These are phyloP conservation scores for Pandemis heparana DNA, from an alignment of 2,888 invertebrate species.

Conservation along the genomic window DNA sequence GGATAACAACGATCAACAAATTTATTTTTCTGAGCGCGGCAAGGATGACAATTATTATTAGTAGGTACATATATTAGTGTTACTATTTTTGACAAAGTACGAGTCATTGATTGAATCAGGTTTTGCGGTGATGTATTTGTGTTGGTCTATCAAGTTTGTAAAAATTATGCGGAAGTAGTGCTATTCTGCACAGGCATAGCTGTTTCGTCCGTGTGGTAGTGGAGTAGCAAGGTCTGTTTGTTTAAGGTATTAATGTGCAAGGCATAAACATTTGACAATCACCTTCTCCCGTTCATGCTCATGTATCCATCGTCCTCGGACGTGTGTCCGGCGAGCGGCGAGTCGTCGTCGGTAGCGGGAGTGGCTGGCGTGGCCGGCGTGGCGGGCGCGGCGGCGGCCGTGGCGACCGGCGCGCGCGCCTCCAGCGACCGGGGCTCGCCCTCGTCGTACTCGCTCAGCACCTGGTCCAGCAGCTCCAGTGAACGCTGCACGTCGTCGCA, in stretches of 20 bases:
- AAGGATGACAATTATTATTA: too few species aligned
- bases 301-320: conserved; percentile 97
- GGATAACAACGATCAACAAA: too few species aligned
- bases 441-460: conserved; percentile 96
- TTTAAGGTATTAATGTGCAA: not conserved
- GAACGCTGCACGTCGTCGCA: conserved; percentile 95
- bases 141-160: too few species aligned
- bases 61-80: too few species aligned
- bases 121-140: too few species aligned
- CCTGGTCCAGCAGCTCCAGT: conserved; percentile 94
- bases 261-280: conserved; percentile 8
- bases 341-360: conserved; percentile 89
- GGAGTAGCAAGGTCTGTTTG: too few species aligned
- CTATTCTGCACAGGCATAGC: too few species aligned
- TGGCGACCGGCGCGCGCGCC: conserved; percentile 75
- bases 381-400: conserved; percentile 76
- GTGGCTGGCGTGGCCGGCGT: conserved; percentile 84
- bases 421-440: conserved; percentile 83
- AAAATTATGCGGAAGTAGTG: too few species aligned
- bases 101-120: too few species aligned
- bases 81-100: too few species aligned
- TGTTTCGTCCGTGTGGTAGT: too few species aligned
- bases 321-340: conserved; percentile 92
- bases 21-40: too few species aligned
- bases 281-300: conserved; percentile 95